Base-by-base conservation (phyloP, 2,888 invertebrate genomes). In the Synergus umbraculus region DNA sequence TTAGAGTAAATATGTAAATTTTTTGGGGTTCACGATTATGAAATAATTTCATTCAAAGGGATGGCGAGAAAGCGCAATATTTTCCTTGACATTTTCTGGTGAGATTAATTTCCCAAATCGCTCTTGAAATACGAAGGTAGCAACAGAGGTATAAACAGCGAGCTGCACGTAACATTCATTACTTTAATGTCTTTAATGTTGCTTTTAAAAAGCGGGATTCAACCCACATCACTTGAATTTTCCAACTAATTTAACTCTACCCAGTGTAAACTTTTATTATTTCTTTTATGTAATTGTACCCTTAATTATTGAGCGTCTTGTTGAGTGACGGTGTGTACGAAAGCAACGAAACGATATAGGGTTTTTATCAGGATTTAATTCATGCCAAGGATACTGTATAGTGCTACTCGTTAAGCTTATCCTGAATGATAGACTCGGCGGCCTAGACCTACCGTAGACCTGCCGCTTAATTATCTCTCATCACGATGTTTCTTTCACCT, bases 321-420 rank as follows among this genome's bases (percentile, higher is more conserved):
- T 76, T 80, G 83, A 82, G 82, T 83, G 83, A 65, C 77, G 79
- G 64, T 80, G 84, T 85, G 86, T 85, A 82, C 80, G 78, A 84
- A 80, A 83, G 80, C 78, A 79, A 77, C 67, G 77, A 66, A 76
- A 65, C 69, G 78, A 76, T 66, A 58, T 46, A 67, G 22, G 10
- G 22, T 58, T 54, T 65, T 77, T 82, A 65, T 76, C 79, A 81
- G 81, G 80, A 84, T 76, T 76, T 78, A 81, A 89, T 88, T 85
- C 85, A 86, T 89, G 89, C 86, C 89, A 89, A 89, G 88, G 89
- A 88, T 89, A 88, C 76, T 78, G 44, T 78, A 78, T 82, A 80
- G 76, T 77, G 43, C 37, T 63, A 29, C 60, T 66, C 54, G 65
- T 81, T 83, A 78, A 54, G 79, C 83, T 84, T 84, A 84, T 85